These are phyloP conservation scores for Drosophila glabriapex DNA, from an alignment of 2,888 invertebrate genomes.

Conservation along the genomic window DNA sequence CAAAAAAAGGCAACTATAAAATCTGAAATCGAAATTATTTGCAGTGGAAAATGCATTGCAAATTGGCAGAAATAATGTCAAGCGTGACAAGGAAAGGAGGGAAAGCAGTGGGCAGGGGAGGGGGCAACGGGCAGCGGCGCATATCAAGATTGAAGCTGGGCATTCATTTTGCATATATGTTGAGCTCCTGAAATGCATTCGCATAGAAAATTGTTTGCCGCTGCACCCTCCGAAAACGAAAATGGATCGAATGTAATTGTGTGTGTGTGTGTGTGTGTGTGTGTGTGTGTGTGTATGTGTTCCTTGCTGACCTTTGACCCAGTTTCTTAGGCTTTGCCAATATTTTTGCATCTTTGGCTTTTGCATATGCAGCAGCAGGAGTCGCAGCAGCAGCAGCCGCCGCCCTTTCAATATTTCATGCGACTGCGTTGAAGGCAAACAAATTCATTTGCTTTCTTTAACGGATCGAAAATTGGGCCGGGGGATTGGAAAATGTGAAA, in stretches of 20 bases:
- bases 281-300: slow-evolving; percentile 34
- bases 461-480: slow-evolving; percentile 16
- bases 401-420: slow-evolving; percentile 53
- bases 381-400: slow-evolving; percentile 45
- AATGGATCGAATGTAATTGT: slow-evolving; percentile 1
- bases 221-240: slow-evolving; percentile 36
- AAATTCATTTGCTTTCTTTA: slow-evolving; percentile 70
- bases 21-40: slow-evolving; percentile 62
- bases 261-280: slow-evolving; percentile 29
- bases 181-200: slow-evolving; percentile 43
- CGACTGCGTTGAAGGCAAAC: slow-evolving; percentile 54
- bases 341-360: slow-evolving; percentile 70
- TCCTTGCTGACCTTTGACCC: slow-evolving; percentile 68
- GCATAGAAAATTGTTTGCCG: slow-evolving; percentile 71
- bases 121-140: slow-evolving; percentile 18
- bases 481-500: slow-evolving; percentile 15
- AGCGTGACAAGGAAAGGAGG: slow-evolving; percentile 64
- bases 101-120: slow-evolving; percentile 6
- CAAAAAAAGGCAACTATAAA: slow-evolving; percentile 49
- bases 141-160: slow-evolving; percentile 27
- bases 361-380: slow-evolving; percentile 55
- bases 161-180: slow-evolving; percentile 68
- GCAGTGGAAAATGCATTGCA: slow-evolving; percentile 66
- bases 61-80: slow-evolving; percentile 73
- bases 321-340: slow-evolving; percentile 62